Evolutionary conservation across 2,113 vertebrate species (phyloP).

Genomic region (Platichthys flesus): DNA sequence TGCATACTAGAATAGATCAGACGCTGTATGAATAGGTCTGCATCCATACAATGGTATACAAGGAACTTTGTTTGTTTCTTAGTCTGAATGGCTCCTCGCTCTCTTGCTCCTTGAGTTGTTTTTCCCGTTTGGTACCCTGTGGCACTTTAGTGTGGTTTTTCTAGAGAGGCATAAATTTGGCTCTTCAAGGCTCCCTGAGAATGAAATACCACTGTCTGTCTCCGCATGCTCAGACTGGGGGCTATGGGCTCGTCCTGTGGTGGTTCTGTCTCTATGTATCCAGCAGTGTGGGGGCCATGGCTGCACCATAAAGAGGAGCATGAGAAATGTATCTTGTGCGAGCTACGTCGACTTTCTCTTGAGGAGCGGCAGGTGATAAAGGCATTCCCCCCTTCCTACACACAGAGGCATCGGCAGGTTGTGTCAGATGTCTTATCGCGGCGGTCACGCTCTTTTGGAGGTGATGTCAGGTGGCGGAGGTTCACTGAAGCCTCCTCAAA

Average conservation of each 20-base stretch:
- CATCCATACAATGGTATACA: conserved; percentile 54
- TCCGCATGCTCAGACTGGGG: conserved; percentile 68
- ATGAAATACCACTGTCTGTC: conserved; percentile 73
- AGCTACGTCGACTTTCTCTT: not conserved
- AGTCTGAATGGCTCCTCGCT: conserved; percentile 50
- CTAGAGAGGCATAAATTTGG: conserved; percentile 62
- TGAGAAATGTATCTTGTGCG: not conserved
- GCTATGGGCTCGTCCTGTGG: conserved; percentile 48
- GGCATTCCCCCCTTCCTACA: conserved; percentile 1
- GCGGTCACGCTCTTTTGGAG: conserved; percentile 37
- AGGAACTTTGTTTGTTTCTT: conserved; percentile 57
- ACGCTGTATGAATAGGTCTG: conserved; percentile 42
- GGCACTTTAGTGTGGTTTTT: conserved; percentile 76
- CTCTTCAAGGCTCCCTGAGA: conserved; percentile 65
- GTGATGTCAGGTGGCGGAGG: conserved; percentile 54
- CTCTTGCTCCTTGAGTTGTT: conserved; percentile 71
- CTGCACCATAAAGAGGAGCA: not conserved
- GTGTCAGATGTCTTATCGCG: conserved; percentile 21
- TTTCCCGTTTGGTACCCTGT: conserved; percentile 76
- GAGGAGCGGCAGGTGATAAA: conserved; percentile 32
- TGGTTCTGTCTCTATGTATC: conserved; percentile 35
- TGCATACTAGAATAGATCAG: conserved; percentile 36
- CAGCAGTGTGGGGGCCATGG: conserved; percentile 31
- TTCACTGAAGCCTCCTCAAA: conserved; percentile 32
- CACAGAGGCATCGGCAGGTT: conserved; percentile 3